Evolutionary conservation across 2,113 vertebrate genomes (phyloP).

Genomic region (Larimichthys crocea): DNA sequence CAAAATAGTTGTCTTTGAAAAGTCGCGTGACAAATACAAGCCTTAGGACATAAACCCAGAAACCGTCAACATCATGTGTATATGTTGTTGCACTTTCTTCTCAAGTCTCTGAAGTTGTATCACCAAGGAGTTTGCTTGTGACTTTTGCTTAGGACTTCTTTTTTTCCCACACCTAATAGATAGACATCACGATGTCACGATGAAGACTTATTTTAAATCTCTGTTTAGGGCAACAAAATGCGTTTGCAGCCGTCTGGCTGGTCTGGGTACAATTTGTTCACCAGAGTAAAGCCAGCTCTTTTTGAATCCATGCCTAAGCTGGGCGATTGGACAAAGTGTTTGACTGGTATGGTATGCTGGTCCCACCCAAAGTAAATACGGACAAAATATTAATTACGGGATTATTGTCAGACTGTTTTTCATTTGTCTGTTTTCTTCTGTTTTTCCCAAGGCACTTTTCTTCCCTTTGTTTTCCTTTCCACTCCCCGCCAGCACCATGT

Average conservation of each 20-base stretch:
- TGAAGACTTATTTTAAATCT: slow-evolving; percentile 9
- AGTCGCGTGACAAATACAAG: slow-evolving; percentile 26
- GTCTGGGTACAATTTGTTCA: slow-evolving; percentile 28
- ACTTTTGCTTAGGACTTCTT: not conserved
- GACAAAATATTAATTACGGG: slow-evolving; percentile 23
- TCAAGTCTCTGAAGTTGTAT: slow-evolving; percentile 15
- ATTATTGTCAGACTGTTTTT: slow-evolving; percentile 31
- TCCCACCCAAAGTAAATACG: slow-evolving; percentile 12
- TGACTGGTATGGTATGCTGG: not conserved
- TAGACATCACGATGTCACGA: not conserved
- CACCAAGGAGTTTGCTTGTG: not conserved
- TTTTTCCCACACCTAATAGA: not conserved
- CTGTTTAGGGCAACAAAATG: slow-evolving; percentile 11
- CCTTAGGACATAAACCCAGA: slow-evolving; percentile 3
- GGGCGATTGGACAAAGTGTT: slow-evolving; percentile 25
- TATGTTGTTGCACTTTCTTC: slow-evolving; percentile 3
- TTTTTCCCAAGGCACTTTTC: not conserved
- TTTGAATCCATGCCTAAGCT: slow-evolving; percentile 37
- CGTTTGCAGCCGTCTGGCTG: slow-evolving; percentile 26
- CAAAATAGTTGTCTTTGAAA: slow-evolving; percentile 16
- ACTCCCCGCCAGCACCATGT: slow-evolving; percentile 13
- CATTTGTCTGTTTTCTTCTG: slow-evolving; percentile 8
- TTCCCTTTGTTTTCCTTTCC: slow-evolving; percentile 3
- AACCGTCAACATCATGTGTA: not conserved
- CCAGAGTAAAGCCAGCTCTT: slow-evolving; percentile 13